Evolutionary conservation across 1,140 invertebrate species (phyloP), one percentile per base, ranked within the genome.

Genomic region (Drosophila lacertosa): DNA sequence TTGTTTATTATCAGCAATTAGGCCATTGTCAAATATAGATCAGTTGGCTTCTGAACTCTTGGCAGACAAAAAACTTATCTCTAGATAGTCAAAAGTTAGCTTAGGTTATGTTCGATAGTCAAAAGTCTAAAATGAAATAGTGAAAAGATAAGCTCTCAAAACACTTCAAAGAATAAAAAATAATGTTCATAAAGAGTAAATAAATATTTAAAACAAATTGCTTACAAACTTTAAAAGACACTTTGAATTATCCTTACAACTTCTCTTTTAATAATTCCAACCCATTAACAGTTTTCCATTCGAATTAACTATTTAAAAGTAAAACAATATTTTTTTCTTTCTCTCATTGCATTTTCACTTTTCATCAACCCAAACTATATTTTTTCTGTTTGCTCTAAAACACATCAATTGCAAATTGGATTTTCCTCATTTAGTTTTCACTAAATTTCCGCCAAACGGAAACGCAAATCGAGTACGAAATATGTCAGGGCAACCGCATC

Each of bases 381-480:
- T 15, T 48, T 48, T 48, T 48, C 45, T 11, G 11, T 32, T 48
- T 29, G 20, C 42, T 22, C 18, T 18, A 44, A 22, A 22, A 13
- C 26, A 50, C 29, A 16, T 26, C 2, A 22, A 7, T 7, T 54
- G 20, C 20, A 39, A 26, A 54, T 54, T 35, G 22, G 26, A 5
- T 32, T 54, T 54, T 11, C 13, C 2, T 1, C 24, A 5, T 26
- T 54, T 4, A 40, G 32, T 35, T 22, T 51, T 10, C 57, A 13
- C 44, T 9, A 9, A 24, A 47, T 22, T n/a, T n/a, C n/a, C 9
- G 37, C 24, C 47, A 29, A 40, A 26, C 45, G 45, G 13, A 44
- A 45, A 37, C 11, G 4, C n/a, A 66, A 66, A 58, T 59, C 16
- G 44, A 58, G 24, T 58, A 16, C 10, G 6, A 57, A 65, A 57